These are phyloP conservation scores for Parelbella ahira DNA, from an alignment of 2,888 invertebrate species.

Conservation along the genomic window DNA sequence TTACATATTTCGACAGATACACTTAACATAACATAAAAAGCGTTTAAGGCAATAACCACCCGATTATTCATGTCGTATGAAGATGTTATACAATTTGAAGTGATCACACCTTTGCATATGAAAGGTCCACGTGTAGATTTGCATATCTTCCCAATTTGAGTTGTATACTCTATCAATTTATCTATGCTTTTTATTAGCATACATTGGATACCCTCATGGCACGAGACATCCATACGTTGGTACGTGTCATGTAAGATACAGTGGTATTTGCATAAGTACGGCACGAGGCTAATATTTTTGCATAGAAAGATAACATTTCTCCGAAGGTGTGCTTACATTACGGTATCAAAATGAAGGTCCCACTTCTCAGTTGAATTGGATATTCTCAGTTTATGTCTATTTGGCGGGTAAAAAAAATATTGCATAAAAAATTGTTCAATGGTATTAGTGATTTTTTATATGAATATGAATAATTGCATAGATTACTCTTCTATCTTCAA, in stretches of 20 bases:
- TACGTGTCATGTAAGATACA: constrained; percentile 59
- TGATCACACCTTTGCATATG: constrained; percentile 69
- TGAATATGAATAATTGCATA: no score
- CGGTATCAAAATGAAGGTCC: constrained; percentile 16
- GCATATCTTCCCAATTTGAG: constrained; percentile 63
- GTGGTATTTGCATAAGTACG: constrained; percentile 71
- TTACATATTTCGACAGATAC: no score
- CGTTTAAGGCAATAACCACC: constrained; percentile 6
- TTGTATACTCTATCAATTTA: no score
- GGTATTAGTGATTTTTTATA: no score
- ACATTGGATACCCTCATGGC: constrained; percentile 55
- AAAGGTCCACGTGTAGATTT: constrained; percentile 76
- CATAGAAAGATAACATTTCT: constrained; percentile 72
- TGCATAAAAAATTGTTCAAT: no score
- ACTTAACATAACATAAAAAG: not conserved
- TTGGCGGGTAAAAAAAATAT: not conserved
- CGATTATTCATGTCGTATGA: no score
- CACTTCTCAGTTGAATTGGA: constrained; percentile 10
- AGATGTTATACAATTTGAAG: constrained; percentile 31
- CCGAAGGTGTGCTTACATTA: constrained; percentile 53
- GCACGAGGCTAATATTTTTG: constrained; percentile 77
- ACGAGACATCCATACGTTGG: constrained; percentile 55
- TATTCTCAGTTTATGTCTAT: constrained; percentile 10
- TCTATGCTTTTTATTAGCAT: constrained; percentile 54
- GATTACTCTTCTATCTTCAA: no score